These are phyloP conservation scores for Trachurus trachurus DNA, from an alignment of 2,797 vertebrate genomes.

Conservation along the genomic window DNA sequence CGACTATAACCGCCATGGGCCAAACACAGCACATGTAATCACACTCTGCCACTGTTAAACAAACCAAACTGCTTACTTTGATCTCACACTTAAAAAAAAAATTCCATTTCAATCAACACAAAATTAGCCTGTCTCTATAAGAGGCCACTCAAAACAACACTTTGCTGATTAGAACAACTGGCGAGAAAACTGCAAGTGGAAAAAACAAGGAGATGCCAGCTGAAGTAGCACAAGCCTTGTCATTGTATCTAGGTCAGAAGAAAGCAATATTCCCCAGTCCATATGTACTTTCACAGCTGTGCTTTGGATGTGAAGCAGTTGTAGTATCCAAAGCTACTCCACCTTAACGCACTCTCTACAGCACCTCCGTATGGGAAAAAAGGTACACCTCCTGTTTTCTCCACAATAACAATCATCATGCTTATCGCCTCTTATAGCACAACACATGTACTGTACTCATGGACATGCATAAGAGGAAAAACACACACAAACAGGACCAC, in stretches of 20 bases:
- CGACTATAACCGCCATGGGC: slow-evolving; percentile 34
- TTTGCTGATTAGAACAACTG: background rate
- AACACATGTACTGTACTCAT: slow-evolving; percentile 31
- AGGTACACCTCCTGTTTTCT: slow-evolving; percentile 35
- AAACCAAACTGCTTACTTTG: slow-evolving; percentile 10
- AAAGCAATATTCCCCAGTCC: slow-evolving; percentile 52
- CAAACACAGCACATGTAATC: slow-evolving; percentile 20
- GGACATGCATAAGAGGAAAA: slow-evolving; percentile 4
- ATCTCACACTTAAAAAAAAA: slow-evolving; percentile 7
- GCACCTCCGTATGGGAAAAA: slow-evolving; percentile 59
- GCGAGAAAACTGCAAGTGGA: background rate
- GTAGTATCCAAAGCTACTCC: slow-evolving; percentile 57
- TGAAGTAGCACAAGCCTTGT: slow-evolving; percentile 42
- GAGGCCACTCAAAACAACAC: slow-evolving; percentile 9
- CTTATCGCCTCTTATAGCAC: slow-evolving; percentile 32
- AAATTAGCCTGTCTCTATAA: background rate
- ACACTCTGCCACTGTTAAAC: background rate
- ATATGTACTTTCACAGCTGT: slow-evolving; percentile 62
- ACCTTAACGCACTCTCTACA: slow-evolving; percentile 47
- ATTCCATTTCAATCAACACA: slow-evolving; percentile 1
- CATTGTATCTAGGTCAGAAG: slow-evolving; percentile 75
- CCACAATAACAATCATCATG: slow-evolving; percentile 36
- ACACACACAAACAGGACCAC: slow-evolving; percentile 10
- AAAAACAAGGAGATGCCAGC: slow-evolving; percentile 24
- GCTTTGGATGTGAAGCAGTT: slow-evolving; percentile 43